Percentiles rank a stretch among this genome's conserved stretches.
These are phyloP conservation scores for Trichacis sp. DNA, from an alignment of 2,888 invertebrate species.

Conservation along the genomic window DNA sequence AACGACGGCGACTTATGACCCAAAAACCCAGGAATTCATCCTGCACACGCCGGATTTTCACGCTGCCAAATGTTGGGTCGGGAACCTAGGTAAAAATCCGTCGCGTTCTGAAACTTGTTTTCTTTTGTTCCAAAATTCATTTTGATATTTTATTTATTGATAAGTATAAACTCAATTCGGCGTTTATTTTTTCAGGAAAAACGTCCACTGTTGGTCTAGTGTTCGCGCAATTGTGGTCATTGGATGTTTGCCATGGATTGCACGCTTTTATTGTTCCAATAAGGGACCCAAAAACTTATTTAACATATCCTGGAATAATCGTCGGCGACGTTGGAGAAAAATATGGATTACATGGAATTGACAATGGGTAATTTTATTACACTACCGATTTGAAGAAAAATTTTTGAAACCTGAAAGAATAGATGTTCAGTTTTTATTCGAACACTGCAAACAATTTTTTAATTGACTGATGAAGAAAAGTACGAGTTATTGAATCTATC, in stretches of 20 bases:
- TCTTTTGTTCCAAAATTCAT: no score
- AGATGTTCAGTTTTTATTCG: no score
- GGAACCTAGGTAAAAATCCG: slow-evolving; percentile 78
- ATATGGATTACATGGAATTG: slow-evolving; percentile 90
- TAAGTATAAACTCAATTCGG: no score
- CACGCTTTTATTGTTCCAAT: slow-evolving; percentile 92
- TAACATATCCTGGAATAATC: slow-evolving; percentile 84
- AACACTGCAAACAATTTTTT: no score
- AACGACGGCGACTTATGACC: slow-evolving; percentile 86
- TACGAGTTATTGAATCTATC: no score
- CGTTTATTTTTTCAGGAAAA: slow-evolving; percentile 72
- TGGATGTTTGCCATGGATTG: slow-evolving; percentile 83
- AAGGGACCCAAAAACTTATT: slow-evolving; percentile 80
- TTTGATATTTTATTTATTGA: no score
- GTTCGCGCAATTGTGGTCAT: slow-evolving; percentile 89
- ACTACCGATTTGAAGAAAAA: neutral
- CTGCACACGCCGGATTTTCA: slow-evolving; percentile 82
- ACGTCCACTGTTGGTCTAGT: slow-evolving; percentile 88
- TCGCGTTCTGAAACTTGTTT: no score
- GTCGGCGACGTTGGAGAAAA: slow-evolving; percentile 96
- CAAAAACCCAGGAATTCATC: slow-evolving; percentile 78
- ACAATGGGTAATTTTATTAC: slow-evolving; percentile 79
- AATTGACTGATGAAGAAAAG: no score
- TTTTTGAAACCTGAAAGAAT: no score
- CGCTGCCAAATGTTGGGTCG: slow-evolving; percentile 88